Conservation (phyloP, 1,140 invertebrate genomes). For the Coenobita brevimanus region DNA sequence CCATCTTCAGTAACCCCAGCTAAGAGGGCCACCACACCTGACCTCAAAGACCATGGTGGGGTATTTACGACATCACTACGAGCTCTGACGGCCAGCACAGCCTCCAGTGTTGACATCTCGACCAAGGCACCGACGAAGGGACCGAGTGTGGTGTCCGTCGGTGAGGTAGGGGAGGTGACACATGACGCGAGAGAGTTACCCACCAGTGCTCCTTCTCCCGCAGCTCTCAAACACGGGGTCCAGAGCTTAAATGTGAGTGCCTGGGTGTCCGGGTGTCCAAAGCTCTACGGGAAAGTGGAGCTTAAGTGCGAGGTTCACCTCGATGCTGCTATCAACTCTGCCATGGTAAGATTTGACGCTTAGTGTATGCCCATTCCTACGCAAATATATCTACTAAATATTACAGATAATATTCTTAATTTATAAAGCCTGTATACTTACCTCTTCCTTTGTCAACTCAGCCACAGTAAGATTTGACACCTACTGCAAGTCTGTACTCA, state of each 20-base stretch:
- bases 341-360: conserved; percentile 38
- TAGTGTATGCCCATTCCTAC: too few relatives aligned
- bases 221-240: conserved; percentile 38
- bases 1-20: neutral
- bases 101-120: neutral
- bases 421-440: too few relatives aligned
- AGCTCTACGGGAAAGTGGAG: conserved; percentile 51
- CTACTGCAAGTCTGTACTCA: too few relatives aligned
- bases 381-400: too few relatives aligned
- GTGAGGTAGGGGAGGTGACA: conserved; percentile 52
- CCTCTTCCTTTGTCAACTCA: too few relatives aligned
- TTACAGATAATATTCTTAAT: too few relatives aligned
- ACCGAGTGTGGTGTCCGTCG: conserved; percentile 21
- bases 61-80: conserved; percentile 22
- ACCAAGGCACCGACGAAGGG: neutral
- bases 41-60: neutral
- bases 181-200: conserved; percentile 1
- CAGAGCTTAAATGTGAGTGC: conserved; percentile 47
- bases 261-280: conserved; percentile 52
- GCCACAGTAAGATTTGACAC: too few relatives aligned
- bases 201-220: neutral
- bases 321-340: conserved; percentile 20
- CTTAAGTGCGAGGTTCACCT: conserved; percentile 41
- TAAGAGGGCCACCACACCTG: neutral
- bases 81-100: conserved; percentile 13